Base-by-base conservation (phyloP, 1,140 invertebrate species). In the Diorhabda sublineata region DNA sequence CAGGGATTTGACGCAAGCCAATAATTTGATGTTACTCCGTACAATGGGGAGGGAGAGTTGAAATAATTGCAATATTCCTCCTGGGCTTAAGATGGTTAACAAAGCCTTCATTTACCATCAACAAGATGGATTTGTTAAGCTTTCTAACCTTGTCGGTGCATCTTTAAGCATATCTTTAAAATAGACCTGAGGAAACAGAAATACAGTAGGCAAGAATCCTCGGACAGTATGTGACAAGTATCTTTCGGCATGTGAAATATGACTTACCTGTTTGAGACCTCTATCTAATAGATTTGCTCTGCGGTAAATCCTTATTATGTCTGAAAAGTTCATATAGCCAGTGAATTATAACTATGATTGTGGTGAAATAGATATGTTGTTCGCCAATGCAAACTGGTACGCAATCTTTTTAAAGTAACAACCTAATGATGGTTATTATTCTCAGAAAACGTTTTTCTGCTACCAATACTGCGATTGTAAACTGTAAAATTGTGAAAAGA, bases 21-120 rank as follows among this genome's bases (percentile, higher is more conserved):
- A 9, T 70, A 58, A 69, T 70, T 69, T 7, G 70, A 26, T 66
- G 68, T 67, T 56, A 67, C 52, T 56, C 69, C 69, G 56, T 69
- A 77, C 76, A 80, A 69, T 84, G 83, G 44, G 82, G 82, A 26
- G 26, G 26, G 52, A 85, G 76, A 61, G 82, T 81, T 5, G 85
- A 71, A 70, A 82, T 75, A 64, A 73, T 70, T 42, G 82, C 76
- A 42, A 76, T 63, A 70, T 82, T 81, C 61, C 74, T 61, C 61
- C 72, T 72, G 11, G 74, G 72, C 8, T 78, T 69, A 3, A 75
- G 75, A 61, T 78, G 64, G 61, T 77, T 67, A 1, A 81, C 72
- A 69, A 85, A 84, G 41, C 78, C 68, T 8, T 69, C 61, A 57
- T 75, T 72, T 42, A 81, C 81, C 76, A 26, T 26, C 78, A 81